phyloP scores from a whole-genome alignment of 2,888 invertebrate genomes.

The Drosophila mercatorum region DNA sequence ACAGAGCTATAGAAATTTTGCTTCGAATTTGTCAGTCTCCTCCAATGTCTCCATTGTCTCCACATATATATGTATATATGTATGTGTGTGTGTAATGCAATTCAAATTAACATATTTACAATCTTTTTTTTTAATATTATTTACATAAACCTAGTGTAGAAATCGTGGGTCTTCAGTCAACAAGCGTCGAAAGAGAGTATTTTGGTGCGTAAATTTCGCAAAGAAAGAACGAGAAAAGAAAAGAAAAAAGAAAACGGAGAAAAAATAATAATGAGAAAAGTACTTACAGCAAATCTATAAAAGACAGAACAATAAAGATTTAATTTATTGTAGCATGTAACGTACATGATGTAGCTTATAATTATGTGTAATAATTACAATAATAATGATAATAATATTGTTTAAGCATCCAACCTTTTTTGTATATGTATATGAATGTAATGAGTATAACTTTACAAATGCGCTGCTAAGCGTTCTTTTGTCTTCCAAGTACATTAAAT shows the following conservation, averaged over 20 bases:
- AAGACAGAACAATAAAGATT: conserved; percentile 64
- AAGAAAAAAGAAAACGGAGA: background rate
- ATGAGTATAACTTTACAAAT: conserved; percentile 48
- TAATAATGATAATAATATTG: conserved; percentile 50
- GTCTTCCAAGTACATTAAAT: conserved; percentile 71
- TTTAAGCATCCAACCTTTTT: conserved; percentile 48
- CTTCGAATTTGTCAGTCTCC: conserved; percentile 16
- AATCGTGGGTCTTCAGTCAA: conserved; percentile 67
- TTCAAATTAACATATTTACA: conserved; percentile 38
- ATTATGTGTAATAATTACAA: conserved; percentile 50
- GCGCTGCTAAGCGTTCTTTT: conserved; percentile 64
- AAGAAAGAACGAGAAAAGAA: conserved; percentile 11
- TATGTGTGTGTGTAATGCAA: conserved; percentile 19
- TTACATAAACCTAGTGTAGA: conserved; percentile 54
- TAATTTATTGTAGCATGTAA: conserved; percentile 74
- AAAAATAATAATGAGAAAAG: conserved; percentile 11
- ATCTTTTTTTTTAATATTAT: conserved; percentile 44
- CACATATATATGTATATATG: conserved; percentile 12
- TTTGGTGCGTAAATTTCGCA: conserved; percentile 51
- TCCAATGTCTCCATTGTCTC: background rate
- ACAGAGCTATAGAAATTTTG: conserved; percentile 20
- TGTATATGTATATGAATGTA: conserved; percentile 71
- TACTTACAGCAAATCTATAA: conserved; percentile 29
- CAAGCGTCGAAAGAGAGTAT: conserved; percentile 51
- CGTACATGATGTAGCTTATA: conserved; percentile 65